Evolutionary conservation across 2,888 invertebrate genomes (phyloP).

Genomic region (Phlogophora meticulosa): DNA sequence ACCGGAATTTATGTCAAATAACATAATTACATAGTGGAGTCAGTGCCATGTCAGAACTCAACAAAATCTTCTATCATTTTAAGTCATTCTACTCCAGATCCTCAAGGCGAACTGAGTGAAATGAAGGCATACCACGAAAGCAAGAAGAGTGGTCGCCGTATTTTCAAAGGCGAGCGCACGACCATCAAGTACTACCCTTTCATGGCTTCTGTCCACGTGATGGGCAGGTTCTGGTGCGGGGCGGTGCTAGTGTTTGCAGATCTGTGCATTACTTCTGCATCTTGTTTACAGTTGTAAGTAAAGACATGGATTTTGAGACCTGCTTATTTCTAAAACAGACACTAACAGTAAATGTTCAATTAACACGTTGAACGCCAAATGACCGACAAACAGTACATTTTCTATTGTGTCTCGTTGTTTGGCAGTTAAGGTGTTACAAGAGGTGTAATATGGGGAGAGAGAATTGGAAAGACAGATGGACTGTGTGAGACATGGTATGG

Average conservation of each 20-base stretch:
- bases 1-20: too few species aligned
- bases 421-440: too few species aligned
- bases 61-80: neutral
- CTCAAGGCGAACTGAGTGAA: slow-evolving; percentile 80
- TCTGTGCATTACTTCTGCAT: slow-evolving; percentile 82
- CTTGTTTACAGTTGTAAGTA: slow-evolving; percentile 85
- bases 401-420: too few species aligned
- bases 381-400: too few species aligned
- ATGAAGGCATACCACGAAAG: slow-evolving; percentile 72
- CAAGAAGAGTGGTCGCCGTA: slow-evolving; percentile 77
- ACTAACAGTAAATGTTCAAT: too few species aligned
- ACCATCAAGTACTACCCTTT: slow-evolving; percentile 82
- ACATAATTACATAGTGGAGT: neutral
- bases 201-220: slow-evolving; percentile 84
- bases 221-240: slow-evolving; percentile 87
- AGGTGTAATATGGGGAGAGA: too few species aligned
- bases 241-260: slow-evolving; percentile 82
- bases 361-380: too few species aligned
- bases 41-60: neutral
- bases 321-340: too few species aligned
- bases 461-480: too few species aligned
- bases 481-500: too few species aligned
- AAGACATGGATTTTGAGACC: neutral
- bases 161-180: slow-evolving; percentile 83
- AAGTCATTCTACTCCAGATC: slow-evolving; percentile 73